Conservation (phyloP, 2,113 vertebrate species). For the Rhinolophus sinicus region DNA sequence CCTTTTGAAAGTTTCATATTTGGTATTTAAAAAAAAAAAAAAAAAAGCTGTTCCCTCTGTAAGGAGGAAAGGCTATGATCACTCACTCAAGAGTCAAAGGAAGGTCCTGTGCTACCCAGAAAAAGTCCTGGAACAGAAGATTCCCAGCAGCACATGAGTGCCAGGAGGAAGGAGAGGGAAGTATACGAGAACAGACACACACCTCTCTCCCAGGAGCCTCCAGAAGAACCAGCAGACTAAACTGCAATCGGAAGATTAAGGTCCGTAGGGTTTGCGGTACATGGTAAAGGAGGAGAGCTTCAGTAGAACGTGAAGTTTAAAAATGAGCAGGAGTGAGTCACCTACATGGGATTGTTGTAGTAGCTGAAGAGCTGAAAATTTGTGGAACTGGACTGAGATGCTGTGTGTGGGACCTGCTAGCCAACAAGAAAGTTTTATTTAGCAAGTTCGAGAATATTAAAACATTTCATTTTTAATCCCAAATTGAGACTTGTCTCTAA, state of each 20-base stretch:
- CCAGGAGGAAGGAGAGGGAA: neutral
- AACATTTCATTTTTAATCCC: neutral
- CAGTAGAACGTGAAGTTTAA: neutral
- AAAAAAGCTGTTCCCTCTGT: neutral
- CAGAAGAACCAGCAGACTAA: neutral
- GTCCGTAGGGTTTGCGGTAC: rapidly evolving
- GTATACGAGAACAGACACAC: rapidly evolving
- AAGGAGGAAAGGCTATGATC: neutral
- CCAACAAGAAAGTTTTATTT: neutral
- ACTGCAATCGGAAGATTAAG: neutral
- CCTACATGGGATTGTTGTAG: neutral
- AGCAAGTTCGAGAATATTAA: neutral
- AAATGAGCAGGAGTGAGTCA: neutral
- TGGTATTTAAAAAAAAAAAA: neutral
- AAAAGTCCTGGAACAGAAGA: neutral
- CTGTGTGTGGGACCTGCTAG: neutral
- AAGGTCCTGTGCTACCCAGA: neutral
- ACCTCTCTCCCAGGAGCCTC: neutral
- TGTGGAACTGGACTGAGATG: neutral
- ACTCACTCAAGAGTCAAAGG: neutral
- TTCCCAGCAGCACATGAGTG: neutral
- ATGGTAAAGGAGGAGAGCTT: neutral
- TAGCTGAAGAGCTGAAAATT: neutral
- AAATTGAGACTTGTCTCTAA: neutral
- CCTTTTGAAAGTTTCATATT: neutral